Evolutionary conservation across 2,797 vertebrate genomes (phyloP), one percentile per base, ranked within the genome.

Genomic region (Poeciliopsis turneri): DNA sequence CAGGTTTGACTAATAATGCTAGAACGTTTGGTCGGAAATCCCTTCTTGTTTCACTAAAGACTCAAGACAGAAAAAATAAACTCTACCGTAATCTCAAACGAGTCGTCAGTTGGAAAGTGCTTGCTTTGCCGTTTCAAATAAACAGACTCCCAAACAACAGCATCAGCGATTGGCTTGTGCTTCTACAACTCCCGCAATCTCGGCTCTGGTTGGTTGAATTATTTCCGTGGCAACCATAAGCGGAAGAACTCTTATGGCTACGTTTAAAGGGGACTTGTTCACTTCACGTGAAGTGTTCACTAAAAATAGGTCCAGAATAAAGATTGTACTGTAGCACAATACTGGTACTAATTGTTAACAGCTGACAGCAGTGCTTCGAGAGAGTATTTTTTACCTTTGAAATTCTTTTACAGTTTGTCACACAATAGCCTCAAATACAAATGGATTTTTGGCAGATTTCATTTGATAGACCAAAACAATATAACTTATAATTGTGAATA

Each of bases 51-150:
- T 64, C 16, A 73, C 55, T 53, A 57, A 73, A 33, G 36, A 2
- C 30, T 2, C 2, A 77, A 45, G 11, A 1, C 30, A 11, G 12
- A 13, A 74, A 43, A 39, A 11, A 20, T 13, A 72, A 33, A 51
- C 75, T 76, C 33, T 6, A 51, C 43, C 13, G 39, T 33, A 66
- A 55, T 20, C 7, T 12, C 13, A 46, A 53, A 9, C 74, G 64
- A 41, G 5, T 55, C 66, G 83, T 83, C 90, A 86, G 81, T 89
- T 92, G 59, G 72, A 83, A 88, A 89, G 74, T 8, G 88, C 91
- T 93, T 86, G 82, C 72, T 80, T 78, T 53, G 74, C 82, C 53
- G 79, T 93, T 95, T 96, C 91, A 96, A 96, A 95, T 83, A 39
- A n/a, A 36, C 49, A 0, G 28, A 87, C 87, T n/a, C 53, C 23